Evolutionary conservation across 2,888 invertebrate genomes (phyloP).

Genomic region (Synergus japonicus): DNA sequence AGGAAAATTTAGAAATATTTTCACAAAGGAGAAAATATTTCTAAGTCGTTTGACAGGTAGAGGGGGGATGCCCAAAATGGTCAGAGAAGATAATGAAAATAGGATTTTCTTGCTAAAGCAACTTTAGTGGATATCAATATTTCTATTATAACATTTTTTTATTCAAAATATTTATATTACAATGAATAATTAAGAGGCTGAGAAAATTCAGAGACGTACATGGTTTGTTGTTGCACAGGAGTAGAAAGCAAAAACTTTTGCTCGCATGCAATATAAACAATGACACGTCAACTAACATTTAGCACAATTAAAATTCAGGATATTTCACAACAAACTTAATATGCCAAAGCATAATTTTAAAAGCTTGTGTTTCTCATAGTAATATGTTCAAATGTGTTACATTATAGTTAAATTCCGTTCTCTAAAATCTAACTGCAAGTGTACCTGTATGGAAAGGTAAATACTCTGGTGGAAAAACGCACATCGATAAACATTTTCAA

Average conservation of each 20-base stretch:
- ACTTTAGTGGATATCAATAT: background rate
- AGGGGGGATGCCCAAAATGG: too few species aligned
- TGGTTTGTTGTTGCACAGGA: background rate
- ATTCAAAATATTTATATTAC: conserved; percentile 38
- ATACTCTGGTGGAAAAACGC: background rate
- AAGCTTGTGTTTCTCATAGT: background rate
- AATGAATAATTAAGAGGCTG: background rate
- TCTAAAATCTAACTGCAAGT: background rate
- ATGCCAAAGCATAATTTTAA: background rate
- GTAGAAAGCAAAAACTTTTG: background rate
- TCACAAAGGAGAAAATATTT: too few species aligned
- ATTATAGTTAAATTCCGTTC: background rate
- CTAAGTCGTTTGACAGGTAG: too few species aligned
- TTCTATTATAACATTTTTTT: conserved; percentile 19
- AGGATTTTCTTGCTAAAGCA: background rate
- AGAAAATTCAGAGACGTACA: background rate
- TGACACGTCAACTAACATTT: too few species aligned
- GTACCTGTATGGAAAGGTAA: background rate
- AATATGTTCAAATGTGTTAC: background rate
- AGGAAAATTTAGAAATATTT: too few species aligned
- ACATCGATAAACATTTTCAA: conserved; percentile 1
- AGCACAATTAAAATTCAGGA: conserved; percentile 13
- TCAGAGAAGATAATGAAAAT: too few species aligned
- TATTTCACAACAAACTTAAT: background rate
- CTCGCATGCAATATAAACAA: background rate